phyloP scores from a whole-genome alignment of 2,113 vertebrate genomes.

The Phylloscopus whistleri region DNA sequence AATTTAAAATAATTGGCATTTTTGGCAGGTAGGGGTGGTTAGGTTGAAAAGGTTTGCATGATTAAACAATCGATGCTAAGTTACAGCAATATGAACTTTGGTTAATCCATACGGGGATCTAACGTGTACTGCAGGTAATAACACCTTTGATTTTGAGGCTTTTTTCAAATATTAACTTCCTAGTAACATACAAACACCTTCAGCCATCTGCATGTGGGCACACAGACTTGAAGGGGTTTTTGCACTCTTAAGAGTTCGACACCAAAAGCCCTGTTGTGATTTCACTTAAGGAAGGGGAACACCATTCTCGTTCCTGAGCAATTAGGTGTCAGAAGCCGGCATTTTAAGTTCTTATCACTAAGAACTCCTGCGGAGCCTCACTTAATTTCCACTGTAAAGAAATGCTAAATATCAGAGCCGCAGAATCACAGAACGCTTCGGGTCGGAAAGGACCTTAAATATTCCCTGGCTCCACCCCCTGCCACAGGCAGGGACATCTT shows the following conservation, averaged over 20 bases:
- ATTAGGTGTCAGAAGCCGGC: neutral
- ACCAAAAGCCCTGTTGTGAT: neutral
- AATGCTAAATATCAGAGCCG: rapidly evolving
- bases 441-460: neutral
- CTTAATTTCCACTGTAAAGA: neutral
- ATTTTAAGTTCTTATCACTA: neutral
- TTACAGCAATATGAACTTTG: neutral
- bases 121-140: neutral
- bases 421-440: neutral
- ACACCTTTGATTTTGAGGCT: neutral
- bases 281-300: neutral
- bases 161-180: neutral
- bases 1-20: neutral
- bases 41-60: neutral
- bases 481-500: neutral
- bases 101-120: rapidly evolving
- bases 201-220: neutral
- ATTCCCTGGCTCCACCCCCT: neutral
- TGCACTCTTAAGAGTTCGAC: neutral
- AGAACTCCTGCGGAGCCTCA: neutral
- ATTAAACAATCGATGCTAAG: neutral
- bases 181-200: neutral
- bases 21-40: neutral
- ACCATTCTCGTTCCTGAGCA: neutral
- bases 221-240: neutral